phyloP scores from a whole-genome alignment of 2,797 vertebrate species.

The Sarcoramphus papa region DNA sequence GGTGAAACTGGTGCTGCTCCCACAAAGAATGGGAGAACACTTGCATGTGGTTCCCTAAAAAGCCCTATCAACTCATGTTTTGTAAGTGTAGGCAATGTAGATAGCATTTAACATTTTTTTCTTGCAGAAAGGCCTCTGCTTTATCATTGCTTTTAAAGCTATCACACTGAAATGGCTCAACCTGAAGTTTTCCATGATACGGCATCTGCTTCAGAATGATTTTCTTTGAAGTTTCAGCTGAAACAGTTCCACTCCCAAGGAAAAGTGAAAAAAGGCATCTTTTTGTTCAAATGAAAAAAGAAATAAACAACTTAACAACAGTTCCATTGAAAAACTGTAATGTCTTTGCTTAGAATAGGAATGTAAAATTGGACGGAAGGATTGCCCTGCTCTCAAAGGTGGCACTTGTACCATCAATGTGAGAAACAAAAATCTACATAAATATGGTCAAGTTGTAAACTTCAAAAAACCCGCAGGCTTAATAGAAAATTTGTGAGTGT shows the following conservation, averaged over 20 bases:
- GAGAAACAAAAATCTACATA: background rate
- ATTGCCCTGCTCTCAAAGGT: background rate
- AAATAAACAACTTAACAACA: background rate
- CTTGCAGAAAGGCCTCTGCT: background rate
- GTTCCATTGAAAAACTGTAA: background rate
- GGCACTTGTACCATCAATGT: background rate
- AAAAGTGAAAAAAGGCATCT: background rate
- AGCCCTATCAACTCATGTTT: background rate
- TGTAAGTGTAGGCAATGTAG: background rate
- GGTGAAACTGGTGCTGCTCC: background rate
- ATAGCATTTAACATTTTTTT: background rate
- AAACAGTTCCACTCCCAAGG: background rate
- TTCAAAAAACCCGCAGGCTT: background rate
- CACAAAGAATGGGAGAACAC: background rate
- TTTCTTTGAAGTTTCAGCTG: slow-evolving; percentile 32
- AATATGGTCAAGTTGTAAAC: background rate
- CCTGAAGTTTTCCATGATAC: background rate
- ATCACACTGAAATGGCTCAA: background rate
- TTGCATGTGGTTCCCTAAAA: background rate
- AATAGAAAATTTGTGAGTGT: background rate
- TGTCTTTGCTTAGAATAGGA: background rate
- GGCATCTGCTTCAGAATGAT: background rate
- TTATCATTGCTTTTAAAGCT: background rate
- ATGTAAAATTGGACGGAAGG: background rate
- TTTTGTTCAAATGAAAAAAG: background rate